These are phyloP conservation scores for Microchirus variegatus DNA, from an alignment of 2,797 vertebrate genomes.

Conservation along the genomic window DNA sequence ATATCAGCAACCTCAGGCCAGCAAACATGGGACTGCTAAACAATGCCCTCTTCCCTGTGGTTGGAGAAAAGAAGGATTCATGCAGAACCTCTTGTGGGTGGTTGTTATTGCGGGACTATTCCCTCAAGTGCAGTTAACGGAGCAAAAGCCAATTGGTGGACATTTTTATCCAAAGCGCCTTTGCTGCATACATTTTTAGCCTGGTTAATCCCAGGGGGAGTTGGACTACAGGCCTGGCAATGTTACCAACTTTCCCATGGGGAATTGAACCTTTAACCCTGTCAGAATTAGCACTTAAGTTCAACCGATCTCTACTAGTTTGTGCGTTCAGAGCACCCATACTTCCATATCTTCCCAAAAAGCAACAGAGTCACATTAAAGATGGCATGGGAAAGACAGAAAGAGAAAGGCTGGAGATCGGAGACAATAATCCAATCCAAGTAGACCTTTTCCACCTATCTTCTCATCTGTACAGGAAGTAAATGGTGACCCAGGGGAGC, in stretches of 20 bases:
- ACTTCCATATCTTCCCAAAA: background rate
- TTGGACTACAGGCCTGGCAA: constrained; percentile 18
- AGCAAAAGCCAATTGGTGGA: constrained; percentile 48
- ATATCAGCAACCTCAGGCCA: constrained; percentile 64
- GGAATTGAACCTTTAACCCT: constrained; percentile 43
- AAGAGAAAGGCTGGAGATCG: constrained; percentile 13
- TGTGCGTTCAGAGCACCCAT: background rate
- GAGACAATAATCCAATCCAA: constrained; percentile 43
- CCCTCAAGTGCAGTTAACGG: constrained; percentile 67
- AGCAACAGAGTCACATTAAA: background rate
- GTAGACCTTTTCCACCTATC: constrained; percentile 68
- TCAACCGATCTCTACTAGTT: background rate
- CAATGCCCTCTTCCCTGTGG: constrained; percentile 59
- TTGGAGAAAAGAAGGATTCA: constrained; percentile 51
- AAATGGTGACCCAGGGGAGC: constrained; percentile 65
- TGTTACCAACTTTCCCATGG: constrained; percentile 8
- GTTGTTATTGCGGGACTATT: constrained; percentile 64
- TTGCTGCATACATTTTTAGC: constrained; percentile 60
- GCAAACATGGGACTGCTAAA: constrained; percentile 37
- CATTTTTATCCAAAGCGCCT: constrained; percentile 62
- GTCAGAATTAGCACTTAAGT: background rate
- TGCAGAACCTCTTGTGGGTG: constrained; percentile 59
- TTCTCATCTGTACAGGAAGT: constrained; percentile 77
- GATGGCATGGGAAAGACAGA: background rate
- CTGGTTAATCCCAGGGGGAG: constrained; percentile 42